A percentile compares a stretch with the other conserved stretches of the same genome.
Evolutionary conservation across 2,113 vertebrate species (phyloP).

Genomic region (Fulica atra): DNA sequence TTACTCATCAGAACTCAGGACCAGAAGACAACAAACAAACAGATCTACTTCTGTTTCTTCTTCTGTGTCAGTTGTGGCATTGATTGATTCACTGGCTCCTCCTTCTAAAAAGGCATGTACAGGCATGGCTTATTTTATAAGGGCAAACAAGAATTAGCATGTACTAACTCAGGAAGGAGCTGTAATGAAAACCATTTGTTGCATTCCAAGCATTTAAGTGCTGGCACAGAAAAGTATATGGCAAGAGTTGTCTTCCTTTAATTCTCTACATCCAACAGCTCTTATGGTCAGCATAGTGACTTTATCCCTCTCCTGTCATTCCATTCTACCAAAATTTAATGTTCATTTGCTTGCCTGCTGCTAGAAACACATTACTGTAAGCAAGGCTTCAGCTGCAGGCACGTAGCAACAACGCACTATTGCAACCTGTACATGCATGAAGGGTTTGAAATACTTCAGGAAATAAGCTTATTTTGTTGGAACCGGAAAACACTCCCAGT

Average conservation of each 20-base stretch:
- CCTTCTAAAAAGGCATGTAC: slow-evolving; percentile 3
- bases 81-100: background rate
- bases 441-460: background rate
- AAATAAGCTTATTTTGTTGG: slow-evolving; percentile 36
- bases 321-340: background rate
- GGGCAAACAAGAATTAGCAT: slow-evolving; percentile 34
- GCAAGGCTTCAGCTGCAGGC: background rate
- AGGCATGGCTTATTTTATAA: background rate
- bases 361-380: background rate
- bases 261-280: background rate
- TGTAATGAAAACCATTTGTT: slow-evolving; percentile 40
- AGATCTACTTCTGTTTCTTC: background rate
- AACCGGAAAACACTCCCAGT: slow-evolving; percentile 54
- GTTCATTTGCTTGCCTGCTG: background rate
- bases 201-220: slow-evolving; percentile 4
- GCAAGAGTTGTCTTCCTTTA: background rate
- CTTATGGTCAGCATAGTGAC: background rate
- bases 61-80: background rate
- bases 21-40: background rate
- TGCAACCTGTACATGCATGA: background rate
- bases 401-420: background rate
- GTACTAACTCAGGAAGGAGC: slow-evolving; percentile 8
- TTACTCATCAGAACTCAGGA: background rate
- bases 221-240: background rate
- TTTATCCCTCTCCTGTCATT: background rate